Evolutionary conservation across 2,797 vertebrate species (phyloP).

Genomic region (Rhinogobio ventralis): DNA sequence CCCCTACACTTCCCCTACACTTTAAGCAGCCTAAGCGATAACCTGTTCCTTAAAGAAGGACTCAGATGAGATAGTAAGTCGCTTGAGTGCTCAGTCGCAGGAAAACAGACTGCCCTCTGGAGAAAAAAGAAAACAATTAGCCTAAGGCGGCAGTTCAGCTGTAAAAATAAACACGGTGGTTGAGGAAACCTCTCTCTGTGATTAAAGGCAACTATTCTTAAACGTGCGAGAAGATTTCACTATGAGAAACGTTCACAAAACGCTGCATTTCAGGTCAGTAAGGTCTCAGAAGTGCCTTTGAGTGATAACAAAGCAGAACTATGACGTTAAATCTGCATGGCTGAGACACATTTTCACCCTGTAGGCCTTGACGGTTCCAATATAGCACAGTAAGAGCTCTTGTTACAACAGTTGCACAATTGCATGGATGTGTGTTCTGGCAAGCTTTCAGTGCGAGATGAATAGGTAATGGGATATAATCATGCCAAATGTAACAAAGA

Average conservation of each 20-base stretch:
- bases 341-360: conserved; percentile 20
- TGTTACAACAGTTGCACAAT: conserved; percentile 45
- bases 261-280: conserved; percentile 65
- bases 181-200: conserved; percentile 74
- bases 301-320: conserved; percentile 38
- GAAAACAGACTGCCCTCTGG: conserved; percentile 69
- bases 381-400: conserved; percentile 43
- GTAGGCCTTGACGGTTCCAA: conserved; percentile 22
- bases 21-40: conserved; percentile 50
- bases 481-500: conserved; percentile 40
- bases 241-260: conserved; percentile 66
- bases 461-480: conserved; percentile 47
- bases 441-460: conserved; percentile 38
- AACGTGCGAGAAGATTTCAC: conserved; percentile 69
- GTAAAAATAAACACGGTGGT: conserved; percentile 77
- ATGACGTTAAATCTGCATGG: background rate
- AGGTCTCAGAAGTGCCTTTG: conserved; percentile 32
- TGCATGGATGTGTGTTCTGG: conserved; percentile 41
- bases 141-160: conserved; percentile 72
- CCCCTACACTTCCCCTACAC: background rate
- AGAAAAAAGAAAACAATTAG: conserved; percentile 68
- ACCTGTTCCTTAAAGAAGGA: conserved; percentile 63
- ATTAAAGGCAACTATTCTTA: conserved; percentile 76
- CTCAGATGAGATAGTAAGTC: conserved; percentile 58
- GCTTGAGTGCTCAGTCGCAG: conserved; percentile 62